phyloP scores from a whole-genome alignment of 2,888 invertebrate species.

The Ernsta delagoae region DNA sequence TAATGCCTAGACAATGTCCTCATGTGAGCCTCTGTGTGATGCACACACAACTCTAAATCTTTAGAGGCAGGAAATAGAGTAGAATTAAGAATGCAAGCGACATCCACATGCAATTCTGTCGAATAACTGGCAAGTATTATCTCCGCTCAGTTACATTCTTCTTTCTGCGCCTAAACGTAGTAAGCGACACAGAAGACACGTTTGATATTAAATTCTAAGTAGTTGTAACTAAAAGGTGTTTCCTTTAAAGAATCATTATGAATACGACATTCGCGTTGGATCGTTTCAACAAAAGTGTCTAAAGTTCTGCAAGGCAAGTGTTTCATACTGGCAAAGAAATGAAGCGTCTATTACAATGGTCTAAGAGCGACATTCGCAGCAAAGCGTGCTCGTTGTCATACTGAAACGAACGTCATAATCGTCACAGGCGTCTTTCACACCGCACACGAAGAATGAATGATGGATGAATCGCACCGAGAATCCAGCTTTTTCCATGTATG shows the following conservation, averaged over 20 bases:
- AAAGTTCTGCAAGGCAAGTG: conserved; percentile 57
- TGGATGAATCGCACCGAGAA: conserved; percentile 74
- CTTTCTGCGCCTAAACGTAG: conserved; percentile 33
- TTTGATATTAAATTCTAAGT: neutral
- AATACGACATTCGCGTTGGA: conserved; percentile 11
- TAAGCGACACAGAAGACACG: neutral
- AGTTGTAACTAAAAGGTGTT: neutral
- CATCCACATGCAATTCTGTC: conserved; percentile 57
- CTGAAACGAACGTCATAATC: conserved; percentile 69
- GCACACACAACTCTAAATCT: conserved; percentile 42
- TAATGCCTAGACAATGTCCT: conserved; percentile 57
- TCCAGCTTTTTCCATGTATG: conserved; percentile 70
- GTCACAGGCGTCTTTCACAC: conserved; percentile 77
- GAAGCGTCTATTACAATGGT: conserved; percentile 53
- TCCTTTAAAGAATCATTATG: neutral
- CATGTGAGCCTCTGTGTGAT: conserved; percentile 42
- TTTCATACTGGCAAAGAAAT: conserved; percentile 56
- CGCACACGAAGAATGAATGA: conserved; percentile 72
- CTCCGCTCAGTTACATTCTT: conserved; percentile 62
- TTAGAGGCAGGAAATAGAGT: conserved; percentile 43
- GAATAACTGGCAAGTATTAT: conserved; percentile 58
- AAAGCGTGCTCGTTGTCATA: conserved; percentile 50
- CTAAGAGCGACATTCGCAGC: conserved; percentile 52
- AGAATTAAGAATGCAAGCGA: conserved; percentile 33
- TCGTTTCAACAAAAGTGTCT: conserved; percentile 51